These are phyloP conservation scores for Gymnoscelis rufifasciata DNA, from an alignment of 2,888 invertebrate species.

Conservation along the genomic window DNA sequence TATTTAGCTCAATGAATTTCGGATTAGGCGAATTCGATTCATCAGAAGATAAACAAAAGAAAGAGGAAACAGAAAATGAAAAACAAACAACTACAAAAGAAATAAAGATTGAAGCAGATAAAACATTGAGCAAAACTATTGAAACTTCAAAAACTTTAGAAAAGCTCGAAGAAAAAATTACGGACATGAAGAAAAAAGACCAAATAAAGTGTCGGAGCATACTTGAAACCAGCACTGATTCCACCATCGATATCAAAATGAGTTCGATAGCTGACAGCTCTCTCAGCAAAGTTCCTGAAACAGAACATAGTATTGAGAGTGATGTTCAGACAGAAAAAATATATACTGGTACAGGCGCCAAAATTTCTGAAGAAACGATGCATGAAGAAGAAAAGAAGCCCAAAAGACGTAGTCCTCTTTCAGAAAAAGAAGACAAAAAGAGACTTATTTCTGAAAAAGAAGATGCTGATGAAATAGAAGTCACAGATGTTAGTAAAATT, in stretches of 20 bases:
- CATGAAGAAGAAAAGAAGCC: background rate
- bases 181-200: constrained; percentile 56
- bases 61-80: constrained; percentile 17
- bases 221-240: constrained; percentile 11
- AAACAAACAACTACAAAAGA: constrained; percentile 4
- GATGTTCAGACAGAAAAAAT: constrained; percentile 29
- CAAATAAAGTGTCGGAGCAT: background rate
- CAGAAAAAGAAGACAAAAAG: constrained; percentile 27
- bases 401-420: constrained; percentile 23
- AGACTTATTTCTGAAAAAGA: constrained; percentile 26
- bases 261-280: constrained; percentile 40
- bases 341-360: constrained; percentile 9
- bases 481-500: constrained; percentile 6
- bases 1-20: constrained; percentile 9
- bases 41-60: constrained; percentile 12
- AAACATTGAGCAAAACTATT: constrained; percentile 47
- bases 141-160: constrained; percentile 67
- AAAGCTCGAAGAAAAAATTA: constrained; percentile 68
- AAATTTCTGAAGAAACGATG: background rate
- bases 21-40: constrained; percentile 14
- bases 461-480: constrained; percentile 20
- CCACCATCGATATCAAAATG: constrained; percentile 44
- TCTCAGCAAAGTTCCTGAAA: constrained; percentile 46
- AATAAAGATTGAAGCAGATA: constrained; percentile 32
- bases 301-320: constrained; percentile 49